Base-by-base conservation (phyloP, 2,113 vertebrate species). In the Petrocephalus microphthalmus region DNA sequence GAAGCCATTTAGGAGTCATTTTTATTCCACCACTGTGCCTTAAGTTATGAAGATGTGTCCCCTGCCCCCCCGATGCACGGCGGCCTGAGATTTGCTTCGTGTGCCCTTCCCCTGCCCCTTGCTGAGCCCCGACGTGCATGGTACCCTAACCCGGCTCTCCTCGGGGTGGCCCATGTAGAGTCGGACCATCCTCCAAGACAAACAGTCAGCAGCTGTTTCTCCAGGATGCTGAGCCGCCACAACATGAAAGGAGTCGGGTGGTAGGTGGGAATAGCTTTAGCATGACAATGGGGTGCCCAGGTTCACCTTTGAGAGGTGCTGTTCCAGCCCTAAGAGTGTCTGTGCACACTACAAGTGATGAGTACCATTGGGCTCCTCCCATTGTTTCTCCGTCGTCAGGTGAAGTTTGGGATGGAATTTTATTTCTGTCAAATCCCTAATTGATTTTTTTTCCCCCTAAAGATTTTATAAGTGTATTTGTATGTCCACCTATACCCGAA, bases 1-100 rank as follows among this genome's bases (percentile, higher is more conserved):
- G 88, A 51, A 83, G 51, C 53, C 88, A 86, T 90, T 91, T 88
- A 88, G 88, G 88, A 87, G 89, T 89, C 88, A 87, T 85, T 89
- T 85, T 53, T 64, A 33, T 86, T 84, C 42, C 56, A 20, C 19
- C 71, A 42, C 71, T 86, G 74, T 47, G 13, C 57, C 45, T 13
- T 81, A 64, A 53, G 56, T 78, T 74, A 51, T 90, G 84, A 91
- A 90, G 52, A 74, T 17, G 11, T 74, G 2, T 37, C 29, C 7
- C 10, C 8, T n/a, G 1, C 7, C 29, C 29, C 29, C n/a, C 13
- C 13, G 13, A 57, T 49, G 42, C 52, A 78, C 82, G 6, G 20
- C n/a, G 11, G 42, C 7, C 71, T 29, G 33, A 83, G 42, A 83
- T n/a, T 3, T 47, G 29, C 45, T 84, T 47, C 22, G 29, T 11